A percentile compares a stretch with the other conserved stretches of the same genome.
Evolutionary conservation across 2,113 vertebrate species (phyloP).

Genomic region (Columba livia): DNA sequence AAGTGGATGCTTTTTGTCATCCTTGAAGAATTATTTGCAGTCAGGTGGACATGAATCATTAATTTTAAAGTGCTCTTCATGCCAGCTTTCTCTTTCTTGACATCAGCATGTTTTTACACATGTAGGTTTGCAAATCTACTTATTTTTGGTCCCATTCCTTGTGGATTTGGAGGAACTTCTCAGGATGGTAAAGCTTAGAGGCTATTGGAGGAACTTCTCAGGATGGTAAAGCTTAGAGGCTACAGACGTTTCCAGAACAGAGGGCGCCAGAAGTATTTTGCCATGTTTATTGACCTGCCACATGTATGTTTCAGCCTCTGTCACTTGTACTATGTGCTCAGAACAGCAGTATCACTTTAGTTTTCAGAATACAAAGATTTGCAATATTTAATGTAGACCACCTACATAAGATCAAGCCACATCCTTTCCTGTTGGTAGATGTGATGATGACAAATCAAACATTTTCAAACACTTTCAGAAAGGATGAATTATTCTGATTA

Average conservation of each 20-base stretch:
- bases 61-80: not conserved
- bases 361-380: not conserved
- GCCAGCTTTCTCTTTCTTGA: not conserved
- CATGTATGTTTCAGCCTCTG: not conserved
- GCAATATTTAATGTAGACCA: not conserved
- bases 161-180: not conserved
- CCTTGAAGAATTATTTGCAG: not conserved
- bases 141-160: not conserved
- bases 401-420: not conserved
- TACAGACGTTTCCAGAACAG: not conserved
- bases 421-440: not conserved
- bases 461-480: not conserved
- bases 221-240: not conserved
- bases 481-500: not conserved
- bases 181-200: not conserved
- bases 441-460: not conserved
- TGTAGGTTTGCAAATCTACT: not conserved
- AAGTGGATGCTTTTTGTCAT: not conserved
- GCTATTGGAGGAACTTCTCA: not conserved
- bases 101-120: not conserved
- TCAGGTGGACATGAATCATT: not conserved
- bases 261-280: not conserved
- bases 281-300: not conserved
- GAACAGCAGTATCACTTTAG: not conserved
- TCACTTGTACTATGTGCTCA: not conserved